Conservation (phyloP, 30 jellyfish, hydroid and myxozoan species). For the Hydractinia symbiolongicarpus region DNA sequence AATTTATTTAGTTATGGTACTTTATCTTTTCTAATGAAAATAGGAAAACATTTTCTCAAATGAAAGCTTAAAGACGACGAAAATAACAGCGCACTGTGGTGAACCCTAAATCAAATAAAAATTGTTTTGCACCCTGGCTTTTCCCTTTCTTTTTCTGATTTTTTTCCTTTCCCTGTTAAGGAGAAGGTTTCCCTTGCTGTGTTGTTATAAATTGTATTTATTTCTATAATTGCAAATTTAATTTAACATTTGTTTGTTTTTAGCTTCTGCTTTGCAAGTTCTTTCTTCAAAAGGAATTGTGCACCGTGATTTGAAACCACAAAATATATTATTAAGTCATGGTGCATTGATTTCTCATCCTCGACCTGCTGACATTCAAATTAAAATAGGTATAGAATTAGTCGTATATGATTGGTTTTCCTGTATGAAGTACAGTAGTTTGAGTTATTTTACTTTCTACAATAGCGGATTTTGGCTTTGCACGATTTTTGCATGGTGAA, state of each 20-base stretch:
- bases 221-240: too few species aligned
- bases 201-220: background rate
- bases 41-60: too few species aligned
- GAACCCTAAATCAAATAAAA: too few species aligned
- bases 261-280: slow-evolving; percentile 76
- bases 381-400: slow-evolving; percentile 61
- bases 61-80: too few species aligned
- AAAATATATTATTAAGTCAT: slow-evolving; percentile 70
- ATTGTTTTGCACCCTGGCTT: too few species aligned
- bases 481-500: slow-evolving; percentile 86
- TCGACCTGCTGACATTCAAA: slow-evolving; percentile 49
- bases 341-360: slow-evolving; percentile 32
- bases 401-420: background rate
- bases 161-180: background rate
- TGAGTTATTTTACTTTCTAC: background rate
- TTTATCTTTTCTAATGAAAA: too few species aligned
- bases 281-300: slow-evolving; percentile 73
- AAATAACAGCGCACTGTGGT: too few species aligned
- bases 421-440: background rate
- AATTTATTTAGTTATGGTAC: too few species aligned
- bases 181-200: background rate
- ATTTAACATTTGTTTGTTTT: background rate
- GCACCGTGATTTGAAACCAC: slow-evolving; percentile 91
- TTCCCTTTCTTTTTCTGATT: too few species aligned
- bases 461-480: slow-evolving; percentile 94